A percentile compares a stretch with the other conserved stretches of the same genome.
phyloP scores from a whole-genome alignment of 2,888 invertebrate genomes.

The Tuta absoluta region DNA sequence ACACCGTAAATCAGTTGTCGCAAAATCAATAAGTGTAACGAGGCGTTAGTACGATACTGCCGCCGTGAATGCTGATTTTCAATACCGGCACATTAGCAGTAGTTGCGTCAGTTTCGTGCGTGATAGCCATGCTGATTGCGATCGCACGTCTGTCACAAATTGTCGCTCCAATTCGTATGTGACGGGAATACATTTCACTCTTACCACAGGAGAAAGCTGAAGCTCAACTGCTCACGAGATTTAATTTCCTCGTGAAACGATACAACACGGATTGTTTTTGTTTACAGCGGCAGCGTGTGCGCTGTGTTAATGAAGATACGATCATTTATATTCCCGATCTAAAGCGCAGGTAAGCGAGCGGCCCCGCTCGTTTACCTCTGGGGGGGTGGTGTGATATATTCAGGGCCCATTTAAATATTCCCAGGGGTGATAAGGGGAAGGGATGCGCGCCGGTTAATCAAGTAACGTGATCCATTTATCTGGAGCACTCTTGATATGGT shows the following conservation, averaged over 20 bases:
- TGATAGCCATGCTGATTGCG: slow-evolving; percentile 74
- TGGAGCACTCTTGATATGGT: slow-evolving; percentile 77
- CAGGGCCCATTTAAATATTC: slow-evolving; percentile 79
- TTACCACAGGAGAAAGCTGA: slow-evolving; percentile 31
- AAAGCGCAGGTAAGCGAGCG: slow-evolving; percentile 69
- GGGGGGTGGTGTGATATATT: slow-evolving; percentile 77
- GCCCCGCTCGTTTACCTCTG: slow-evolving; percentile 62
- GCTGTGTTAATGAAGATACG: slow-evolving; percentile 66
- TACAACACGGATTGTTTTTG: slow-evolving; percentile 37
- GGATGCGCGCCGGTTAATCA: slow-evolving; percentile 79
- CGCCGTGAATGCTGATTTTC: slow-evolving; percentile 70
- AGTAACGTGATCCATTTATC: slow-evolving; percentile 81
- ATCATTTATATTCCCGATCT: slow-evolving; percentile 67
- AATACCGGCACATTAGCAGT: slow-evolving; percentile 69
- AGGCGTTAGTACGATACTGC: slow-evolving; percentile 47
- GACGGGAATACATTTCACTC: slow-evolving; percentile 56
- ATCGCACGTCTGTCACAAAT: slow-evolving; percentile 71
- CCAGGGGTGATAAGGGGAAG: slow-evolving; percentile 77
- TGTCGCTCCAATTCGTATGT: slow-evolving; percentile 72
- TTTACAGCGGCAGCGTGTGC: slow-evolving; percentile 43
- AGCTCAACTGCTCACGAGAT: slow-evolving; percentile 18
- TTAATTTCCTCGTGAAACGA: slow-evolving; percentile 32
- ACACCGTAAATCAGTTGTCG: slow-evolving; percentile 43
- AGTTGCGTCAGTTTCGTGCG: slow-evolving; percentile 68
- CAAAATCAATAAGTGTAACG: slow-evolving; percentile 61